phyloP scores from a whole-genome alignment of 2,888 invertebrate species.

The Dolomedes plantarius region DNA sequence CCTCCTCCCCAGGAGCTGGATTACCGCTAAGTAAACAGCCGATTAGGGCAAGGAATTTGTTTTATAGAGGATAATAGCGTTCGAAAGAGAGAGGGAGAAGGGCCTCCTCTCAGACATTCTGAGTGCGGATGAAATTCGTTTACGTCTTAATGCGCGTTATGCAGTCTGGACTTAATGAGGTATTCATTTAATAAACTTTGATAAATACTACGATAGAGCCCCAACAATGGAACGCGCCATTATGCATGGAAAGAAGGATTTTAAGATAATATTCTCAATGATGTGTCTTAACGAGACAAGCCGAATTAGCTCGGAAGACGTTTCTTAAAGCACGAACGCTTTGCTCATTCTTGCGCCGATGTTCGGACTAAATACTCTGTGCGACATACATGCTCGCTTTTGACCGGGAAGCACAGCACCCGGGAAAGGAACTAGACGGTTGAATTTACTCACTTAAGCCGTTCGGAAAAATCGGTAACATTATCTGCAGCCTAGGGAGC shows the following conservation, averaged over 20 bases:
- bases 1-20: background rate
- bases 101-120: background rate
- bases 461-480: too few relatives aligned
- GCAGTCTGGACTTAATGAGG: background rate
- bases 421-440: too few relatives aligned
- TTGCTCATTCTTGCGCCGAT: too few relatives aligned
- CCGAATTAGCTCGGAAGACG: too few relatives aligned
- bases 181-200: slow-evolving; percentile 9
- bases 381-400: too few relatives aligned
- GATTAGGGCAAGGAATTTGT: background rate
- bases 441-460: too few relatives aligned
- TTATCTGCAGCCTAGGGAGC: too few relatives aligned
- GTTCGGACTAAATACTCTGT: too few relatives aligned
- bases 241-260: background rate
- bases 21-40: slow-evolving; percentile 10
- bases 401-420: too few relatives aligned
- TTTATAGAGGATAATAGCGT: slow-evolving; percentile 5
- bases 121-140: background rate
- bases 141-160: background rate
- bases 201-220: background rate
- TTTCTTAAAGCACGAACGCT: too few relatives aligned
- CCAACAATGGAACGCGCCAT: background rate
- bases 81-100: background rate
- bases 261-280: background rate
- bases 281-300: background rate